Base-by-base conservation (phyloP, 2,888 invertebrate species). In the Eristalis intricaria region DNA sequence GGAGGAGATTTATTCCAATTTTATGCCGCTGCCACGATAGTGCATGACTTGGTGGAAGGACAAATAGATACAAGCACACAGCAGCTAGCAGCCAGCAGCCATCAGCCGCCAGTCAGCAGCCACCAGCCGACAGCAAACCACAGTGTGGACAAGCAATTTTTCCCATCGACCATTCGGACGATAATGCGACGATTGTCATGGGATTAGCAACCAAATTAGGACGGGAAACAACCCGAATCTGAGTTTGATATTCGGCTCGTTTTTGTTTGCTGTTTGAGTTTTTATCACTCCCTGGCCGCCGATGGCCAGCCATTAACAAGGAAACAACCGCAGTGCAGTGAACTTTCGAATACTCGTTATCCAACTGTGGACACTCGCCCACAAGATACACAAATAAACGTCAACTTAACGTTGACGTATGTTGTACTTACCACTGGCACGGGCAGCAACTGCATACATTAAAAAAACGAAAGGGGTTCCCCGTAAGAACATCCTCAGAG, bases 381-480 rank as follows among this genome's bases (percentile, higher is more conserved):
- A 11, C 2, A 56, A 75, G 65, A 58, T 61, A 70, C 61, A 26
- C 58, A 66, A 75, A 76, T 76, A 80, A 85, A 80, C 58, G 84
- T 77, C 84, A 85, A 73, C 76, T 85, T 76, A 81, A 68, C 63
- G 76, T 76, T 81, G 76, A 85, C 84, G 68, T 81, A 80, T 85
- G 71, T 56, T 63, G 70, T 32, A 10, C 32, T 10, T 10, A 1
- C 8, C 61, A 71, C 65, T 2, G 13, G 64, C 50, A 5, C 66
- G 50, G 38, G 13, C 38, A 50, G 40, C 50, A 56, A 63, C 65
- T 77, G 82, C 77, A 70, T 65, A 75, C 75, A 81, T 70, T 81
- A 75, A 26, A 26, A 26, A 26, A 32, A 4, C 22, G 32, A 58
- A 68, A n/a, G 22, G 50, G 35, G 35, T 70, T 38, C 26, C 29